Base-by-base conservation (phyloP, 2,113 vertebrate genomes). In the Pantherophis guttatus region DNA sequence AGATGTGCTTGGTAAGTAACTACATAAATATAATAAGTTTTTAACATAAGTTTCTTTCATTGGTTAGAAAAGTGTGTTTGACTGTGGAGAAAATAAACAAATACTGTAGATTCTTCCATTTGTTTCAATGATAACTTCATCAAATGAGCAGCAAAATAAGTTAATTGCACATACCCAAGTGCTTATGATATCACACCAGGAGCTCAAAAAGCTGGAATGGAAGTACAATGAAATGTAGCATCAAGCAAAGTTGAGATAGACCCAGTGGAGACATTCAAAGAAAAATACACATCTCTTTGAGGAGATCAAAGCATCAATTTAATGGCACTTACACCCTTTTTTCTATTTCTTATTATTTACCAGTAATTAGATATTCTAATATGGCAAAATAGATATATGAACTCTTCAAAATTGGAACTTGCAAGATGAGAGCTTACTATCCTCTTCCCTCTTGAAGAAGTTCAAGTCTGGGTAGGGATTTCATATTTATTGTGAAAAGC, bases 391-490 rank as follows among this genome's bases (percentile, higher is more conserved):
- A 95, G 91, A 70, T 94, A 93, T 54, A 8, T 39, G 89, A 96
- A 96, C 96, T 96, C 23, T 96, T 91, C 94, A 94, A 88, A 94
- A 94, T 90, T 91, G 94, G 94, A 97, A 94, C 95, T 92, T 0
- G 0, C 52, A 90, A 75, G 0, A 2, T 21, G 91, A 92, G 87
- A 92, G 90, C 89, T 91, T 9, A 62, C 89, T 91, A 93, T 96
- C 86, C 1, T 2, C 10, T 0, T 0, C 10, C 87, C 90, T 8
- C 85, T 57, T 91, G 44, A 0, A 0, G 88, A 90, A 48, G 0
- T 58, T 86, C 50, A 91, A 90, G 33, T 90, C 59, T 85, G 91
- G 95, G 95, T 44, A 65, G 50, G 15, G 58, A 13, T 91, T 93
- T 95, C 87, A 90, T n/a, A 48, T 57, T 0, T 0, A 0, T 10